These are phyloP conservation scores for Thamnophis elegans DNA, from an alignment of 2,797 vertebrate genomes.

Conservation along the genomic window DNA sequence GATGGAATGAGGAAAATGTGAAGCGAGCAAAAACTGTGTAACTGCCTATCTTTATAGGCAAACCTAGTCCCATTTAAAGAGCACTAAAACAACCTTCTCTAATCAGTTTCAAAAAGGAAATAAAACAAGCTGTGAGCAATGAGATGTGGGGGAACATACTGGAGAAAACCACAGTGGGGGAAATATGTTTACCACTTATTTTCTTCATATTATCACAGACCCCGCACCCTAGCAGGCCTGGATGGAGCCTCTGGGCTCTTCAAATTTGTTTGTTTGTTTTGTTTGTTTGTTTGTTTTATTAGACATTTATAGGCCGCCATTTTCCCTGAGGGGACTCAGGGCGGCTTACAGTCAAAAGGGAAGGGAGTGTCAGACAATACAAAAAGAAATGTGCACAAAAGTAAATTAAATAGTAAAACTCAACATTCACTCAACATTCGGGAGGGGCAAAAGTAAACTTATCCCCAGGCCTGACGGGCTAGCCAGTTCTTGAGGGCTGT, in stretches of 20 bases:
- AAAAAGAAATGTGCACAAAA: too few relatives aligned
- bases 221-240: not conserved
- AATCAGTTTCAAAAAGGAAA: not conserved
- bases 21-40: not conserved
- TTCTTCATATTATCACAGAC: not conserved
- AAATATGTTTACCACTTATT: not conserved
- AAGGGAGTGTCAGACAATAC: too few relatives aligned
- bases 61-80: not conserved
- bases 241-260: not conserved
- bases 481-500: too few relatives aligned
- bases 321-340: too few relatives aligned
- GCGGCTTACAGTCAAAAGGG: too few relatives aligned
- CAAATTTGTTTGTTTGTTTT: too few relatives aligned
- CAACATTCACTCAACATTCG: too few relatives aligned
- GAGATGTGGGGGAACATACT: not conserved
- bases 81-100: not conserved
- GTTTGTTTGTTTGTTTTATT: too few relatives aligned
- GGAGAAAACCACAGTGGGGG: not conserved
- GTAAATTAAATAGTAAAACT: too few relatives aligned
- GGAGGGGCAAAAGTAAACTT: too few relatives aligned
- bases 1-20: conserved; percentile 15
- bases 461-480: too few relatives aligned
- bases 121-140: not conserved
- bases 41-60: not conserved
- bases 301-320: too few relatives aligned